phyloP scores from a whole-genome alignment of 2,888 invertebrate genomes.

The Platycheirus albimanus region DNA sequence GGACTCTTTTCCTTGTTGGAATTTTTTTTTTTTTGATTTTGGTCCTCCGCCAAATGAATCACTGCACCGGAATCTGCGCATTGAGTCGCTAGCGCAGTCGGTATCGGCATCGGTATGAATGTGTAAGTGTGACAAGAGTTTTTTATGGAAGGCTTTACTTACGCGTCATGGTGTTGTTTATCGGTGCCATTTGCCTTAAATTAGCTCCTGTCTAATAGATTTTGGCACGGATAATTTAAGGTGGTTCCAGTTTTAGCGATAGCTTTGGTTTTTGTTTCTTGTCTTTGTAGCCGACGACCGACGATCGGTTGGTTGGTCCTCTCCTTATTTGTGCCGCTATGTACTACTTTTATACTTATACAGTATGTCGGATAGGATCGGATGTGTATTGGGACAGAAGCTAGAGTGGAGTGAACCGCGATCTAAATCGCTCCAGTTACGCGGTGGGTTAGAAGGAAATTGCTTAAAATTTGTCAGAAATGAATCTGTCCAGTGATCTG shows the following conservation, averaged over 20 bases:
- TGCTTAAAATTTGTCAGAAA: slow-evolving; percentile 72
- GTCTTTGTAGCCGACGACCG: no score
- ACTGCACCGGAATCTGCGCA: slow-evolving; percentile 66
- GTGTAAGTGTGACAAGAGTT: slow-evolving; percentile 20
- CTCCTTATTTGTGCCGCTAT: slow-evolving; percentile 50
- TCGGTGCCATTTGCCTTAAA: slow-evolving; percentile 73
- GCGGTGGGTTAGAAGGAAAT: slow-evolving; percentile 67
- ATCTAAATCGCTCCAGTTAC: slow-evolving; percentile 64
- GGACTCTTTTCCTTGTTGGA: slow-evolving; percentile 32
- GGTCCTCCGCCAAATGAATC: slow-evolving; percentile 67
- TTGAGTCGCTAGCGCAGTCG: not conserved
- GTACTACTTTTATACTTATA: not conserved
- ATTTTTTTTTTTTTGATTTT: slow-evolving; percentile 12
- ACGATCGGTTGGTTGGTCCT: slow-evolving; percentile 35
- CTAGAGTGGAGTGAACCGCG: slow-evolving; percentile 55
- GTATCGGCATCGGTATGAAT: not conserved
- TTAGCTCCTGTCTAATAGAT: slow-evolving; percentile 74
- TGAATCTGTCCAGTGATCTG: slow-evolving; percentile 64
- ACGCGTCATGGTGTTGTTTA: slow-evolving; percentile 73
- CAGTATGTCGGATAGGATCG: slow-evolving; percentile 42
- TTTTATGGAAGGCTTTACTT: slow-evolving; percentile 62
- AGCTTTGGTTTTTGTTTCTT: slow-evolving; percentile 19
- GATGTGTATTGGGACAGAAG: slow-evolving; percentile 69
- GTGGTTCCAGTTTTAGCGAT: slow-evolving; percentile 57
- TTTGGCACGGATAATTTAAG: slow-evolving; percentile 74